These are phyloP conservation scores for Salminus brasiliensis DNA, from an alignment of 2,113 vertebrate genomes.

Conservation along the genomic window DNA sequence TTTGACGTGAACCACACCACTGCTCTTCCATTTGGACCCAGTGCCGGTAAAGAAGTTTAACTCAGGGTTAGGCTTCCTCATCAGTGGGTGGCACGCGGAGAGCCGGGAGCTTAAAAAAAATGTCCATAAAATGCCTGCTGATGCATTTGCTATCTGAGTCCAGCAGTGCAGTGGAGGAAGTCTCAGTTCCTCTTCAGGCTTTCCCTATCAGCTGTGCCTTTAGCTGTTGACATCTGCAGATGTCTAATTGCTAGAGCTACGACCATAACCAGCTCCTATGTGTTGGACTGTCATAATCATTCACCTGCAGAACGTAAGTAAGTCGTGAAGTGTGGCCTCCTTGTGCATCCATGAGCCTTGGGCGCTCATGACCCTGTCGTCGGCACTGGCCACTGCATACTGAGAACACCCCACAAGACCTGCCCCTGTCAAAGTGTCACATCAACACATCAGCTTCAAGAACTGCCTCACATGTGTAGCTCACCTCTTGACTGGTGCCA, in stretches of 20 bases:
- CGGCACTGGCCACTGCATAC: too few species aligned
- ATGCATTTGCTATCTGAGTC: neutral
- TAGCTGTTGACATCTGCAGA: neutral
- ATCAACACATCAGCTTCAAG: too few species aligned
- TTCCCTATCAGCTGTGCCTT: slow-evolving; percentile 5
- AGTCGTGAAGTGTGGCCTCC: too few species aligned
- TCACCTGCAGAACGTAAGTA: neutral
- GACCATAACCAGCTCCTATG: too few species aligned
- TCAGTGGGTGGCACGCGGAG: neutral
- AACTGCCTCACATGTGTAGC: too few species aligned
- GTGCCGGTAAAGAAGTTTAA: too few species aligned
- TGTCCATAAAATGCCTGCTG: neutral
- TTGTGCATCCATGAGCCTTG: too few species aligned
- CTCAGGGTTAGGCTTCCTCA: neutral
- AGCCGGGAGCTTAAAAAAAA: neutral
- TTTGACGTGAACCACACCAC: slow-evolving; percentile 3
- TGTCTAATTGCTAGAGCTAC: neutral
- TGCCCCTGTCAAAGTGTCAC: too few species aligned
- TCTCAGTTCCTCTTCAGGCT: slow-evolving; percentile 28
- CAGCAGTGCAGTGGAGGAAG: slow-evolving; percentile 16
- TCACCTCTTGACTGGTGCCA: too few species aligned
- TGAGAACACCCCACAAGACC: too few species aligned
- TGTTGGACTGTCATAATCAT: neutral
- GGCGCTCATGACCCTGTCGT: too few species aligned
- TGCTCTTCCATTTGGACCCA: neutral